Conservation (phyloP, 1,140 invertebrate genomes). For the Diorhabda elongata region DNA sequence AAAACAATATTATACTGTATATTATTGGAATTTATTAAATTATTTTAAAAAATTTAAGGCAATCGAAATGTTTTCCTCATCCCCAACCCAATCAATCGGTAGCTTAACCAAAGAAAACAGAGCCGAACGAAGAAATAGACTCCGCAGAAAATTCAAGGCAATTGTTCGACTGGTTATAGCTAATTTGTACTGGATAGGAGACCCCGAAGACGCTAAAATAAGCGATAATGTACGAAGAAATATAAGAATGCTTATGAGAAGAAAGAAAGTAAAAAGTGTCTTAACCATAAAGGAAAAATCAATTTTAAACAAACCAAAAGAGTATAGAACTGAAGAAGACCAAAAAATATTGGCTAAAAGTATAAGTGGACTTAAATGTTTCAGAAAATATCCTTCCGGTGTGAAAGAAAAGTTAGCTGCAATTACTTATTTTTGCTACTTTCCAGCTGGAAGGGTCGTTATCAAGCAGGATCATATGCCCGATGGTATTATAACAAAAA, state of each 20-base stretch:
- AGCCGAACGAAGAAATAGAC: conserved; percentile 41
- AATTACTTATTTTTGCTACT: conserved; percentile 55
- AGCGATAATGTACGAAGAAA: conserved; percentile 52
- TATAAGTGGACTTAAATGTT: conserved; percentile 55
- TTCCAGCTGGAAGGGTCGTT: conserved; percentile 51
- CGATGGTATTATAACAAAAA: conserved; percentile 32
- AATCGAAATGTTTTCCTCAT: too few relatives aligned
- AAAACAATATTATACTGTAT: too few relatives aligned
- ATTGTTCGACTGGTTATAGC: conserved; percentile 52
- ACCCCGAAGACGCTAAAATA: conserved; percentile 48
- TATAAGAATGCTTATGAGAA: conserved; percentile 50
- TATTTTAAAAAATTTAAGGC: too few relatives aligned
- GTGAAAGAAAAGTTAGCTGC: conserved; percentile 53
- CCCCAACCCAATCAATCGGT: too few relatives aligned
- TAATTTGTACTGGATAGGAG: conserved; percentile 55
- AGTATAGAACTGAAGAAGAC: conserved; percentile 51
- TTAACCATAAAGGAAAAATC: conserved; percentile 39
- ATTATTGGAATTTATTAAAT: too few relatives aligned
- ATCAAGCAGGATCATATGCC: conserved; percentile 56
- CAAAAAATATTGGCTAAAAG: conserved; percentile 52
- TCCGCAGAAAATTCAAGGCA: conserved; percentile 54
- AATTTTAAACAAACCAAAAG: conserved; percentile 49
- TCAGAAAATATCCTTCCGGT: conserved; percentile 53
- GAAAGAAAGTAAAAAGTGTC: conserved; percentile 51
- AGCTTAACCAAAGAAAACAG: conserved; percentile 36